Evolutionary conservation across 2,888 invertebrate genomes (phyloP).

Genomic region (Drosophila multiciliata): DNA sequence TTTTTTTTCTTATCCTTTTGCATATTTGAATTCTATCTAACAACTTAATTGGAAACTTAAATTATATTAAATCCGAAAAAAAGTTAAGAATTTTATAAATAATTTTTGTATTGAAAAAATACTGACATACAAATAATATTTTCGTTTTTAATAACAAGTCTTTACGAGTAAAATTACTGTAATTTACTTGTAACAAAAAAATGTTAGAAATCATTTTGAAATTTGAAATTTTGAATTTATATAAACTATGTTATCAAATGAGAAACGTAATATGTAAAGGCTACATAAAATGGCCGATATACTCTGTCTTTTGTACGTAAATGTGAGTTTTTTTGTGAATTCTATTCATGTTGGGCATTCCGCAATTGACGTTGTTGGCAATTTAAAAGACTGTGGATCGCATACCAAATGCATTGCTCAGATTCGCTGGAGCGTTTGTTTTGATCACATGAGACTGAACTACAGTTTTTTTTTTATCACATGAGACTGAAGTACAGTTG

Average conservation of each 20-base stretch:
- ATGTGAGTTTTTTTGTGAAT: slow-evolving; percentile 25
- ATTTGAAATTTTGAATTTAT: background rate
- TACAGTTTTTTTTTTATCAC: slow-evolving; percentile 5
- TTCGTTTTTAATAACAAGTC: background rate
- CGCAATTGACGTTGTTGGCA: slow-evolving; percentile 58
- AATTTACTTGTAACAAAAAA: background rate
- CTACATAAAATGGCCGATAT: slow-evolving; percentile 30
- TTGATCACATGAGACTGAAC: slow-evolving; percentile 42
- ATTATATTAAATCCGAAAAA: background rate
- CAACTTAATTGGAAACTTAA: background rate
- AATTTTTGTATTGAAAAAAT: background rate
- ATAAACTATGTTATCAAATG: background rate
- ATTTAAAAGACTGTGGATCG: slow-evolving; percentile 8
- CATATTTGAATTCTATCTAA: too few species aligned
- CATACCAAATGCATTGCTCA: slow-evolving; percentile 29
- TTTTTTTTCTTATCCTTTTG: background rate
- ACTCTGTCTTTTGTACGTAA: background rate
- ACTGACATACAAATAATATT: background rate
- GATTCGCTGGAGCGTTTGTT: slow-evolving; percentile 24
- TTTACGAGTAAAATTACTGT: background rate
- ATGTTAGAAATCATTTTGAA: background rate
- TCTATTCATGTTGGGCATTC: slow-evolving; percentile 31
- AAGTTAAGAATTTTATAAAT: background rate
- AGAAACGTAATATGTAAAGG: too few species aligned
- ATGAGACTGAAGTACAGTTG: slow-evolving; percentile 22